Conservation (phyloP, 2,113 vertebrate species). For the Patagioenas fasciata region DNA sequence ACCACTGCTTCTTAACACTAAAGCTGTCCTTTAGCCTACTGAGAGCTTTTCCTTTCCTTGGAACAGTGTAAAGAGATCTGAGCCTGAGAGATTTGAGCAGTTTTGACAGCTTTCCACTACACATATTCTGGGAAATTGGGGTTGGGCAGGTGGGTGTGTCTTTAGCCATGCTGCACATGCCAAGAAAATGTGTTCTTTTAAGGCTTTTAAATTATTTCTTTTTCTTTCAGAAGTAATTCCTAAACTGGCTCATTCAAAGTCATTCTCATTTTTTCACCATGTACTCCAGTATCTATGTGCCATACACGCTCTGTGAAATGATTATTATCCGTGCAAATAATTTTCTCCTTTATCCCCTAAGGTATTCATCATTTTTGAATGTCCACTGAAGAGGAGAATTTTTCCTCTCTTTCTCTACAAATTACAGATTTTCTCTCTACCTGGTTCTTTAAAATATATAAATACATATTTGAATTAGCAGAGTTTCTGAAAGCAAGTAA, state of each 20-base stretch:
- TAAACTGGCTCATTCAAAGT: neutral
- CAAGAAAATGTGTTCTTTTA: neutral
- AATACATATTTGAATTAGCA: neutral
- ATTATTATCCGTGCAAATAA: neutral
- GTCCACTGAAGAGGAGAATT: neutral
- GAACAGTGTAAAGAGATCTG: neutral
- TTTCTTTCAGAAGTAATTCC: neutral
- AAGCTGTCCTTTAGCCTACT: neutral
- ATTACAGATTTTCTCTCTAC: neutral
- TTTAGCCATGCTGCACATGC: neutral
- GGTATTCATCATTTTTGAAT: neutral
- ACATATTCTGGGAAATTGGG: neutral
- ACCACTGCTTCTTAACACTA: neutral
- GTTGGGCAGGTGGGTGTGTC: neutral
- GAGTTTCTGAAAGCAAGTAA: slow-evolving; percentile 17
- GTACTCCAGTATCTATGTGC: neutral
- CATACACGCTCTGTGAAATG: neutral
- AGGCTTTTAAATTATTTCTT: neutral
- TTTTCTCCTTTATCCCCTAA: neutral
- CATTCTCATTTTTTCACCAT: neutral
- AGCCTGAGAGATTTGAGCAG: neutral
- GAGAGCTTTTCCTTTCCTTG: neutral
- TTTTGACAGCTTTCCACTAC: neutral
- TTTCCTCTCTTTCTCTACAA: neutral
- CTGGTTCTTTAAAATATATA: neutral